Evolutionary conservation across 2,113 vertebrate species (phyloP), one percentile per base, ranked within the genome.

Genomic region (Rhodinocichla rosea): DNA sequence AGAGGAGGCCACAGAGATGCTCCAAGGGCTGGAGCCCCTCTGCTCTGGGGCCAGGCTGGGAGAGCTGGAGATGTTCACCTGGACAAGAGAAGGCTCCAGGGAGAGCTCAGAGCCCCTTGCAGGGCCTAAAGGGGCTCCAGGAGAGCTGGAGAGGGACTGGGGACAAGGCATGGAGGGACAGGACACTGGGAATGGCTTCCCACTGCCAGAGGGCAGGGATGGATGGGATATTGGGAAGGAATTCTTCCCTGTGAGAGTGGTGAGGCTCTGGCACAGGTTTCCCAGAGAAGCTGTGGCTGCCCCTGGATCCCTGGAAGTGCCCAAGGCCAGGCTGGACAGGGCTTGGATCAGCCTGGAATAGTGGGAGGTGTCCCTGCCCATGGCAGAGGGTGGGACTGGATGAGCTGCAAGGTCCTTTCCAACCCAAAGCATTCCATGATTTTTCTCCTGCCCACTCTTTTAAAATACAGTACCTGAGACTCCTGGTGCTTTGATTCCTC

Each of bases 241-340:
- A 63, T 40, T 49, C 0, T 0, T 22, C 0, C 0, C 24, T 64
- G 14, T 1, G 26, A 33, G 49, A 4, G 21, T n/a, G 35, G 14
- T 0, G 4, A 56, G 26, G 7, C 6, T 6, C 67, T 64, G 75
- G 10, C 32, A 50, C 21, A 50, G 50, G 11, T 0, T 73, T 0
- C 5, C 26, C 50, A 57, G 27, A 57, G 67, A 7, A 80, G 67
- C 42, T 88, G 42, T 73, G 67, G 26, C 76, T 81, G 67, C 7
- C 5, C 21, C 42, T 67, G 62, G 26, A 33, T 74, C 23, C 68
- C 52, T 74, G 68, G 27, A 0, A 59, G 22, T 67, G 45, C 13
- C 13, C 52, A 20, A 50, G 39, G 37, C 37, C 69, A 52, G 52
- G 6, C 0, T 74, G 68, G 75, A 56, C 0, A 0, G 26, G 35